Percentiles rank a stretch among this genome's conserved stretches.
These are phyloP conservation scores for Tribolium freemani DNA, from an alignment of 2,888 invertebrate genomes.

Conservation along the genomic window DNA sequence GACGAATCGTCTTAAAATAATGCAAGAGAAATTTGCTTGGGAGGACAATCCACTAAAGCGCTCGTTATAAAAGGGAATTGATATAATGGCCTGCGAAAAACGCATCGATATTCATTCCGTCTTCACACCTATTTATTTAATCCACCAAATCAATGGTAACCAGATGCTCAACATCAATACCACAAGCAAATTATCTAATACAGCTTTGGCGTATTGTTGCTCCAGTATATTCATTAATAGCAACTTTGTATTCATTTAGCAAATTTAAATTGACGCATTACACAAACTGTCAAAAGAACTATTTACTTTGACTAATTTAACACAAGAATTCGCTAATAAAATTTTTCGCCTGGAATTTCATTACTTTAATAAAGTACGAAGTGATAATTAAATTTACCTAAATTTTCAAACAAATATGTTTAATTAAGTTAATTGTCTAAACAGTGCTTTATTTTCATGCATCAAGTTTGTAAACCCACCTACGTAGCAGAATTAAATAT, in stretches of 20 bases:
- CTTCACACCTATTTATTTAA: not conserved
- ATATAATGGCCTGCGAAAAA: slow-evolving; percentile 35
- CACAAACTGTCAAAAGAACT: not conserved
- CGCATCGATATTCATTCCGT: slow-evolving; percentile 25
- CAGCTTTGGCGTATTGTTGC: too few relatives aligned
- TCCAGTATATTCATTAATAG: too few relatives aligned
- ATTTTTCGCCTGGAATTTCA: not conserved
- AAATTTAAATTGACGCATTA: not conserved
- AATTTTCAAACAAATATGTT: too few relatives aligned
- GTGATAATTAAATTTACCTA: not conserved
- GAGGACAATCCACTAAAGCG: slow-evolving; percentile 38
- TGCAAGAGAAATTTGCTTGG: too few relatives aligned
- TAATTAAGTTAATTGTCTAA: not conserved
- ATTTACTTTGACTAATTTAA: not conserved
- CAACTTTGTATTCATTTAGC: not conserved
- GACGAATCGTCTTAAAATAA: slow-evolving; percentile 37
- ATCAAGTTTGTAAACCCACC: too few relatives aligned
- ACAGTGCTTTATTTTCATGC: too few relatives aligned
- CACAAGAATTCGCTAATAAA: not conserved
- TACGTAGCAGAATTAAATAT: too few relatives aligned
- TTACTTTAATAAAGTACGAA: not conserved
- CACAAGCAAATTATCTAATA: too few relatives aligned
- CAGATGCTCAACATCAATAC: too few relatives aligned
- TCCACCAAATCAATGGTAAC: not conserved
- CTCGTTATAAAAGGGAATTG: slow-evolving; percentile 37